These are phyloP conservation scores for Helicoverpa zea DNA, from an alignment of 1,140 invertebrate species.

Conservation along the genomic window DNA sequence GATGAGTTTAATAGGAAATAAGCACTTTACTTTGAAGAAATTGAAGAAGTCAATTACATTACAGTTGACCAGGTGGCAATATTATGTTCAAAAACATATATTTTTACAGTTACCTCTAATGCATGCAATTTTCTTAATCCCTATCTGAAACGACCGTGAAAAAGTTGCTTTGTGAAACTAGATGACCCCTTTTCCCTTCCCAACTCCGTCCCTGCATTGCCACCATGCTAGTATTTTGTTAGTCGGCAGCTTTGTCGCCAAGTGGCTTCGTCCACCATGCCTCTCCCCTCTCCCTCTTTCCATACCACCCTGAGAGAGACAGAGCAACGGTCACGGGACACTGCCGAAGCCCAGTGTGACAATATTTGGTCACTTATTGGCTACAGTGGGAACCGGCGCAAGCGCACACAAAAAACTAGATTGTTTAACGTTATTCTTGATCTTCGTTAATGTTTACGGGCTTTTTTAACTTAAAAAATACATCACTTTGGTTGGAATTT, in stretches of 20 bases:
- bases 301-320: conserved; percentile 56
- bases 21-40: no score
- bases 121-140: no score
- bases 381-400: conserved; percentile 65
- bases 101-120: no score
- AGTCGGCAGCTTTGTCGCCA: conserved; percentile 81
- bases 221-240: conserved; percentile 83
- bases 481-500: conserved; percentile 62
- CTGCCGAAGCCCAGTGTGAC: conserved; percentile 54
- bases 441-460: neutral
- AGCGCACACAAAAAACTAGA: conserved; percentile 61
- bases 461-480: neutral
- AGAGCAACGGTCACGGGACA: conserved; percentile 62
- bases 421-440: conserved; percentile 47
- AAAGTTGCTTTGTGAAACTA: no score
- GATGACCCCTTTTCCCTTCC: neutral
- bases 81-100: no score
- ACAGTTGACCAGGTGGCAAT: no score
- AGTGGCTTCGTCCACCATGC: conserved; percentile 61
- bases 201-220: conserved; percentile 74
- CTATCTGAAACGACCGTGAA: no score
- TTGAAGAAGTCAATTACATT: no score
- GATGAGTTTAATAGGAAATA: no score
- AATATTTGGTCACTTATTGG: conserved; percentile 82
- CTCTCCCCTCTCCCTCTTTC: conserved; percentile 57